These are phyloP conservation scores for Bovichtus diacanthus DNA, from an alignment of 2,797 vertebrate genomes.

Conservation along the genomic window DNA sequence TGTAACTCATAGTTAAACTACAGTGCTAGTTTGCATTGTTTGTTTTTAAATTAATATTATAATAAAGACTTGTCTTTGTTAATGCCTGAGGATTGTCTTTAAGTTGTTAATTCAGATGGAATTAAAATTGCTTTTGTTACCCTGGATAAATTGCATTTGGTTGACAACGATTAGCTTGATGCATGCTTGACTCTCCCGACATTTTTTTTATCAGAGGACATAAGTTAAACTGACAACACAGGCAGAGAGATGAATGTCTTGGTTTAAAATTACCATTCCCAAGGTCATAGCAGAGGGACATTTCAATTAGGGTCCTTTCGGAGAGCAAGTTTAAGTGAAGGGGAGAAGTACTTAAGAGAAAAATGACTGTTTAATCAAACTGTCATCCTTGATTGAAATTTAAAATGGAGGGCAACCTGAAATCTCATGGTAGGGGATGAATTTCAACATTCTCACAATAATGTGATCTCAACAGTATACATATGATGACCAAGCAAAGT, in stretches of 20 bases:
- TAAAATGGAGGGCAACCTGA: constrained; percentile 43
- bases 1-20: neutral
- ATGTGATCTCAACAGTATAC: neutral
- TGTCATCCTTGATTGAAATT: constrained; percentile 81
- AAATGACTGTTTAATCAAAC: constrained; percentile 77
- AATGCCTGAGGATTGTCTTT: neutral
- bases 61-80: neutral
- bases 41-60: neutral
- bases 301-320: constrained; percentile 84
- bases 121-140: constrained; percentile 60
- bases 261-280: constrained; percentile 82
- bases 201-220: constrained; percentile 82
- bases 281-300: constrained; percentile 84
- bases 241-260: constrained; percentile 86
- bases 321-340: constrained; percentile 69
- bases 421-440: neutral
- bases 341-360: constrained; percentile 66
- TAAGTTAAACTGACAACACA: constrained; percentile 79
- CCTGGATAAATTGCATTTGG: constrained; percentile 70
- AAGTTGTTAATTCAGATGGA: constrained; percentile 56
- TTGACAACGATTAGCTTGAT: constrained; percentile 79
- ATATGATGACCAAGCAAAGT: neutral
- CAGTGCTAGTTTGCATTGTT: neutral
- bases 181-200: constrained; percentile 72
- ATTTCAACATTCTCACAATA: constrained; percentile 8